Evolutionary conservation across 2,113 vertebrate genomes (phyloP), one percentile per base, ranked within the genome.

Genomic region (Rhadina sibilatrix): DNA sequence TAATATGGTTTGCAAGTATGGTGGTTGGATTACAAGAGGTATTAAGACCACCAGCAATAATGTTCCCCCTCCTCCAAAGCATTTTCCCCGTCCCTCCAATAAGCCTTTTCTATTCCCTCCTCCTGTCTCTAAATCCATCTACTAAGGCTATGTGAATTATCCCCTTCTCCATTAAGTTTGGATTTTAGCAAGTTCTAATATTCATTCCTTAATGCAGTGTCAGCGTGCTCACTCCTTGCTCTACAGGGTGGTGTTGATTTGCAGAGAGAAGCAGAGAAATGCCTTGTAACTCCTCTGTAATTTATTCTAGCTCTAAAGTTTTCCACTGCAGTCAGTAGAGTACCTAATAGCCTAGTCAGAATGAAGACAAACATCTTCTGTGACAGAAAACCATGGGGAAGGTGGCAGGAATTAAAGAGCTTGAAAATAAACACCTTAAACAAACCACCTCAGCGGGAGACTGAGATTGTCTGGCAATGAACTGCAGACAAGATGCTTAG

Each of bases 391-490:
- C 83, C 12, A 8, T 14, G 15, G 72, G 53, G 77, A 93, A 78
- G 47, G 83, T 81, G 83, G 37, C 80, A 71, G 90, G 72, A 96
- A 82, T 75, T 90, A 92, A 33, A 85, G 59, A 76, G 52, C 44
- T 56, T 60, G 77, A 68, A 97, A 97, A 93, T 79, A 89, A 95
- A 93, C 76, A 96, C 90, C 94, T 96, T 94, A 87, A 93, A 96
- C 71, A 91, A 91, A 82, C 46, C 84, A 87, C 78, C 87, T 83
- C 94, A 46, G 87, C 18, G 2, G 93, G 94, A 96, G 80, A 76
- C 65, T 5, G 6, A n/a, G 68, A 69, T 33, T 68, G 85, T 65
- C 93, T 94, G 96, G 72, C 90, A 93, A 28, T 10, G 64, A 87
- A 72, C 49, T 82, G 76, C 89, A 92, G 74, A 92, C 40, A 86